A percentile compares a stretch with the other conserved stretches of the same genome.
Evolutionary conservation across 2,113 vertebrate genomes (phyloP).

Genomic region (Toxotes chatareus): DNA sequence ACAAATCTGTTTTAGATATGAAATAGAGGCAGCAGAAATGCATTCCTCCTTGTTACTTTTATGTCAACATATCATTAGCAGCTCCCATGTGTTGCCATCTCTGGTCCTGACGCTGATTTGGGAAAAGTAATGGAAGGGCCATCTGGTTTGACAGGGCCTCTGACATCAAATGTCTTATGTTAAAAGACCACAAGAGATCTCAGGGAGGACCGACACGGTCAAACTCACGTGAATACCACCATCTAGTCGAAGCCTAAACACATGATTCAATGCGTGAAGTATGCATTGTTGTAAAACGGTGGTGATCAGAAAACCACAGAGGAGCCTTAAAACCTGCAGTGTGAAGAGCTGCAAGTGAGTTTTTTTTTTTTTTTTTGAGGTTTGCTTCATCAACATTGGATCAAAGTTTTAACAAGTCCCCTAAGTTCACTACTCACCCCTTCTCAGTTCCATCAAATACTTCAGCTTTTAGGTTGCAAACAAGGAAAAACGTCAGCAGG

Average conservation of each 20-base stretch:
- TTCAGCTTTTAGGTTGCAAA: slow-evolving; percentile 15
- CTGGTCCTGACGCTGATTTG: slow-evolving; percentile 58
- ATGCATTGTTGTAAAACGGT: slow-evolving; percentile 65
- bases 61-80: slow-evolving; percentile 68
- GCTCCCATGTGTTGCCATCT: slow-evolving; percentile 56
- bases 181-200: slow-evolving; percentile 59
- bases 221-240: slow-evolving; percentile 55
- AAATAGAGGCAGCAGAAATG: slow-evolving; percentile 42
- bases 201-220: slow-evolving; percentile 46
- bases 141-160: slow-evolving; percentile 68
- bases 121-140: slow-evolving; percentile 57
- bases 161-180: slow-evolving; percentile 59
- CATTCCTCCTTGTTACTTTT: slow-evolving; percentile 54
- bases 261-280: slow-evolving; percentile 59
- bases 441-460: slow-evolving; percentile 22
- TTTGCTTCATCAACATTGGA: slow-evolving; percentile 25
- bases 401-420: slow-evolving; percentile 50
- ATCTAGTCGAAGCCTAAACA: slow-evolving; percentile 51
- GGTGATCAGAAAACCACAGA: slow-evolving; percentile 55
- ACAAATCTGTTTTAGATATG: slow-evolving; percentile 67
- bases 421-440: slow-evolving; percentile 19
- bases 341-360: slow-evolving; percentile 41
- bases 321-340: slow-evolving; percentile 49
- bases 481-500: neutral
- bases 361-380: slow-evolving; percentile 12